These are phyloP conservation scores for Tupaia chinensis DNA, from an alignment of 2,113 vertebrate genomes.

Conservation along the genomic window DNA sequence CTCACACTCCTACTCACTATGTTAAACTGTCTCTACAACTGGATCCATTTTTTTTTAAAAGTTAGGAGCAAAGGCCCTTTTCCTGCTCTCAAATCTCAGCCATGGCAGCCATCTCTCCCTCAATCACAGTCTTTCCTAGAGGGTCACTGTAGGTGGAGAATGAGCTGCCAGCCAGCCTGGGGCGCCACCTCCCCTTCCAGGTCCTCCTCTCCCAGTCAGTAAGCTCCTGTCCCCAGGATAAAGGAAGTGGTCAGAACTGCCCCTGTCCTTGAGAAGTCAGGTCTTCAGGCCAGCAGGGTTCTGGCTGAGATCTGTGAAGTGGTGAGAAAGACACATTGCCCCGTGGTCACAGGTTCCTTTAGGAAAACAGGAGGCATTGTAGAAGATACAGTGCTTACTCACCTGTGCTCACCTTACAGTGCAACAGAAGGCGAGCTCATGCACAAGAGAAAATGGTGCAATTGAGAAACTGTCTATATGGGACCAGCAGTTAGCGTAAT, in stretches of 20 bases:
- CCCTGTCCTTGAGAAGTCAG: too few relatives aligned
- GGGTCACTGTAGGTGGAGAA: background rate
- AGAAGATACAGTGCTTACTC: too few relatives aligned
- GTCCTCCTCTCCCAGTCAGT: background rate
- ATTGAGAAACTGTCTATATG: too few relatives aligned
- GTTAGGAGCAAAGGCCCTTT: background rate
- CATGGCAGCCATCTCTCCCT: accelerated
- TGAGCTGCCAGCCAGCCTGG: background rate
- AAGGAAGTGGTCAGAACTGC: accelerated
- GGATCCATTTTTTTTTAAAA: background rate
- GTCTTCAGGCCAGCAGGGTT: background rate
- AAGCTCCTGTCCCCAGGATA: background rate
- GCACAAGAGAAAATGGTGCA: too few relatives aligned
- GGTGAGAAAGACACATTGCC: background rate
- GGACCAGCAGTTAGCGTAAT: too few relatives aligned
- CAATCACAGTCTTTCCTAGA: background rate
- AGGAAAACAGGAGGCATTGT: background rate
- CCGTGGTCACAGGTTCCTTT: background rate
- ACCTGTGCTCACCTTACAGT: too few relatives aligned
- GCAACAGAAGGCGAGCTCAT: too few relatives aligned
- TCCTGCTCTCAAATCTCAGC: background rate
- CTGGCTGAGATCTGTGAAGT: too few relatives aligned
- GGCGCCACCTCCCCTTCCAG: background rate
- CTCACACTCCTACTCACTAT: background rate
- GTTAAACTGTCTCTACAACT: background rate